A percentile compares a stretch with the other conserved stretches of the same genome.
phyloP scores from a whole-genome alignment of 1,140 invertebrate genomes.

The Ceratina australensis region DNA sequence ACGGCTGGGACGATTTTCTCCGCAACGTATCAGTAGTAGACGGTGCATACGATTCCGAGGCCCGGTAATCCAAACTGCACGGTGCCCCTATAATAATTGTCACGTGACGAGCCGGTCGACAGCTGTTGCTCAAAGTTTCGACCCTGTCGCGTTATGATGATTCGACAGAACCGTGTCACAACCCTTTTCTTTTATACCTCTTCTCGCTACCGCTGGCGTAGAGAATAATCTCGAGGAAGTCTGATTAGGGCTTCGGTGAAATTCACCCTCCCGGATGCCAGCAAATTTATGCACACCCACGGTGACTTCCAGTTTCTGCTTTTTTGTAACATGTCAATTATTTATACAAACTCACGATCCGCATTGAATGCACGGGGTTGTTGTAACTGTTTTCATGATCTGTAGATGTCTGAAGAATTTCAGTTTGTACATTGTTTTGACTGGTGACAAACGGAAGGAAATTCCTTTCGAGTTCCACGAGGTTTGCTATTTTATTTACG shows the following conservation, averaged over 20 bases:
- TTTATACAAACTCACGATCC: too few relatives aligned
- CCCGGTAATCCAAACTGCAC: conserved; percentile 34
- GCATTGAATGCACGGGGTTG: too few relatives aligned
- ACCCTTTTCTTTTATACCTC: conserved; percentile 6
- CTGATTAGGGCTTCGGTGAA: not conserved
- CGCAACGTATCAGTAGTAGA: not conserved
- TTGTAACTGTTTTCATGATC: not conserved
- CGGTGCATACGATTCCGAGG: conserved; percentile 8
- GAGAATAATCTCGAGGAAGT: conserved; percentile 13
- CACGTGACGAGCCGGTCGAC: conserved; percentile 42
- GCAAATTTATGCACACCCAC: conserved; percentile 34
- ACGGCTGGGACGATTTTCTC: not conserved
- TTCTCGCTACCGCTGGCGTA: too few relatives aligned
- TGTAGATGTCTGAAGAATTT: not conserved
- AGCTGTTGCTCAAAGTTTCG: conserved; percentile 41
- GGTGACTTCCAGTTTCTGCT: conserved; percentile 1
- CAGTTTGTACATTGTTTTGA: not conserved
- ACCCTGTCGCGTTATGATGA: conserved; percentile 25
- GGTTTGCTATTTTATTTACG: conserved; percentile 7
- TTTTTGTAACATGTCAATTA: not conserved
- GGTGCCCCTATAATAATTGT: conserved; percentile 46
- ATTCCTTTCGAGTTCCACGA: not conserved
- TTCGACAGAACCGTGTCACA: conserved; percentile 36
- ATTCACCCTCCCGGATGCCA: not conserved
- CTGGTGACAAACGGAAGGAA: too few relatives aligned